phyloP scores from a whole-genome alignment of 2,113 vertebrate species.

The Salminus brasiliensis region DNA sequence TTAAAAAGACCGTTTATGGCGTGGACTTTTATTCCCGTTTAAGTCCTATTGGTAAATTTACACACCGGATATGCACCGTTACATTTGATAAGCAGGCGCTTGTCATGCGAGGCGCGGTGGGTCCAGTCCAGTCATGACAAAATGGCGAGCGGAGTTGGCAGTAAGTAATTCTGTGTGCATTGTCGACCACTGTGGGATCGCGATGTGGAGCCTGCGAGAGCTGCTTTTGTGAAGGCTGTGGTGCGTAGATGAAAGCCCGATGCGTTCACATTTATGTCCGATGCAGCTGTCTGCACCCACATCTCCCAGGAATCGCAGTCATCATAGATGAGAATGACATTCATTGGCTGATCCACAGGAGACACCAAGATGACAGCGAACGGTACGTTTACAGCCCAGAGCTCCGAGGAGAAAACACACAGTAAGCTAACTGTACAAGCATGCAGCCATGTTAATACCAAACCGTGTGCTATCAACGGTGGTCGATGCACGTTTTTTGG shows the following conservation, averaged over 20 bases:
- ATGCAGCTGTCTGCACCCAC: conserved; percentile 28
- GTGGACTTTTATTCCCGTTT: background rate
- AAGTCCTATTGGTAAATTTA: conserved; percentile 11
- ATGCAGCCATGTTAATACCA: background rate
- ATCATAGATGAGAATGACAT: conserved; percentile 21
- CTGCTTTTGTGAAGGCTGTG: background rate
- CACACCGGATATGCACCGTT: conserved; percentile 36
- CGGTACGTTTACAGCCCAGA: background rate
- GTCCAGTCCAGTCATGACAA: conserved; percentile 70
- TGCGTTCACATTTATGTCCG: conserved; percentile 42
- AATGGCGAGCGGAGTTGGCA: conserved; percentile 79
- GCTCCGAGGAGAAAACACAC: background rate
- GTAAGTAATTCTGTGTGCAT: conserved; percentile 65
- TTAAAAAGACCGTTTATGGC: background rate
- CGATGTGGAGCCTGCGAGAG: background rate
- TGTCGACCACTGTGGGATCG: background rate
- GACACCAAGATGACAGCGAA: conserved; percentile 16
- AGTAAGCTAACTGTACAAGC: background rate
- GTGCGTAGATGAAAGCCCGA: background rate
- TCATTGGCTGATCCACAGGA: conserved; percentile 21
- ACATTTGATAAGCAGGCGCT: conserved; percentile 38
- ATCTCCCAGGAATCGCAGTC: conserved; percentile 1
- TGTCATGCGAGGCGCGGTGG: conserved; percentile 41
- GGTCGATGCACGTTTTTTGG: background rate
- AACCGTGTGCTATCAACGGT: background rate